Conservation (phyloP, 2,113 vertebrate species). For the Callipepla squamata region DNA sequence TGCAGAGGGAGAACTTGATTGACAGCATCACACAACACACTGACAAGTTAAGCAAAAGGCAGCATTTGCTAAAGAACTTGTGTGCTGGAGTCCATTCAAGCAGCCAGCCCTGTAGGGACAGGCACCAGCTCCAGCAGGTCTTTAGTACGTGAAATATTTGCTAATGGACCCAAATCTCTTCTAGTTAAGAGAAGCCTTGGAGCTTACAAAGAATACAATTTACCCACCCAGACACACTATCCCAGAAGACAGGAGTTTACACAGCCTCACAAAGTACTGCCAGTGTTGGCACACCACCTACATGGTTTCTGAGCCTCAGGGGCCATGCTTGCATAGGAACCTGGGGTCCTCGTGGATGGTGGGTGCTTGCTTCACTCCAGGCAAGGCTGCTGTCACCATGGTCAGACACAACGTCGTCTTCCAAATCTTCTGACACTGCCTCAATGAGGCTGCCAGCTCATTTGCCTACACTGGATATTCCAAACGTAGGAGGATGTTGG, state of each 20-base stretch:
- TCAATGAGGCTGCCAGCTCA: not conserved
- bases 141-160: not conserved
- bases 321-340: not conserved
- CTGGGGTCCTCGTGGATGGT: not conserved
- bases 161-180: not conserved
- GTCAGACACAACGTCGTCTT: not conserved
- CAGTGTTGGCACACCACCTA: not conserved
- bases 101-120: not conserved
- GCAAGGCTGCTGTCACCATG: not conserved
- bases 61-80: not conserved
- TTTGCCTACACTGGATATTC: not conserved
- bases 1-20: not conserved
- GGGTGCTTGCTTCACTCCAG: fast-evolving
- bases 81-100: not conserved
- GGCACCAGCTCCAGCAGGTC: not conserved
- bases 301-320: not conserved
- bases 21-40: not conserved
- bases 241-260: not conserved
- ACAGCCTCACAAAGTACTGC: not conserved
- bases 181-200: not conserved
- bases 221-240: not conserved
- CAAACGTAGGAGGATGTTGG: not conserved
- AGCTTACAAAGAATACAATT: not conserved
- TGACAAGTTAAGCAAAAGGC: not conserved
- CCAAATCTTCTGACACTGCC: not conserved